A percentile compares a stretch with the other conserved stretches of the same genome.
These are phyloP conservation scores for Gila robusta DNA, from an alignment of 2,797 vertebrate genomes.

Conservation along the genomic window DNA sequence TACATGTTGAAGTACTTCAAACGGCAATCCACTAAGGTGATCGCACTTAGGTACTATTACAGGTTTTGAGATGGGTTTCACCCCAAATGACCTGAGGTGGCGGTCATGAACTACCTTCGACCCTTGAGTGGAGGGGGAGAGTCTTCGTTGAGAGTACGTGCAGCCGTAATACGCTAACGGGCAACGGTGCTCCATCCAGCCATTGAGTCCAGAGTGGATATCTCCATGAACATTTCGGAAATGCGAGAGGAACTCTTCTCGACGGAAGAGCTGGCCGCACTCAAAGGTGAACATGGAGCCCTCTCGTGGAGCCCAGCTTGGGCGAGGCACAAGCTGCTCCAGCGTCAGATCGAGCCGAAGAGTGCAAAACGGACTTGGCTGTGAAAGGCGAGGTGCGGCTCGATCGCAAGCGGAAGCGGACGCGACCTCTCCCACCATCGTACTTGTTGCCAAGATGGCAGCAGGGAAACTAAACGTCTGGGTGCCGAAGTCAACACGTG, in stretches of 20 bases:
- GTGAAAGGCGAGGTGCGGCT: slow-evolving; percentile 93
- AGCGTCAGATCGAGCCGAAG: slow-evolving; percentile 93
- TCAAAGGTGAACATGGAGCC: slow-evolving; percentile 98
- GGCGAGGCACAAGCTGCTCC: slow-evolving; percentile 83
- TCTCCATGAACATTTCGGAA: slow-evolving; percentile 97
- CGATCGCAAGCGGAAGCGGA: slow-evolving; percentile 97
- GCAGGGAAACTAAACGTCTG: slow-evolving; percentile 97
- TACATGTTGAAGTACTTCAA: slow-evolving; percentile 93
- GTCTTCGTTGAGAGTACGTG: slow-evolving; percentile 94
- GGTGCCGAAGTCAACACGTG: slow-evolving; percentile 91
- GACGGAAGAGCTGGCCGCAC: slow-evolving; percentile 94
- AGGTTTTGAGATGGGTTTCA: slow-evolving; percentile 82
- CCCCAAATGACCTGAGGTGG: slow-evolving; percentile 91
- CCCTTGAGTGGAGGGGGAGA: slow-evolving; percentile 88
- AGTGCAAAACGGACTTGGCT: slow-evolving; percentile 95
- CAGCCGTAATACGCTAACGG: slow-evolving; percentile 98
- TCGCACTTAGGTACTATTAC: slow-evolving; percentile 81
- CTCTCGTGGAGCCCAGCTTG: slow-evolving; percentile 85
- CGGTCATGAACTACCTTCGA: slow-evolving; percentile 92
- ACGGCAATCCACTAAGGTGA: slow-evolving; percentile 90
- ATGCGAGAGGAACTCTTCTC: slow-evolving; percentile 97
- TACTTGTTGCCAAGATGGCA: slow-evolving; percentile 93
- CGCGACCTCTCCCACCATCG: slow-evolving; percentile 96
- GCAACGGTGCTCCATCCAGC: slow-evolving; percentile 98
- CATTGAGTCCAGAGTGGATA: slow-evolving; percentile 97